phyloP scores from a whole-genome alignment of 2,797 vertebrate genomes.

The Triplophysa yarkandensis region DNA sequence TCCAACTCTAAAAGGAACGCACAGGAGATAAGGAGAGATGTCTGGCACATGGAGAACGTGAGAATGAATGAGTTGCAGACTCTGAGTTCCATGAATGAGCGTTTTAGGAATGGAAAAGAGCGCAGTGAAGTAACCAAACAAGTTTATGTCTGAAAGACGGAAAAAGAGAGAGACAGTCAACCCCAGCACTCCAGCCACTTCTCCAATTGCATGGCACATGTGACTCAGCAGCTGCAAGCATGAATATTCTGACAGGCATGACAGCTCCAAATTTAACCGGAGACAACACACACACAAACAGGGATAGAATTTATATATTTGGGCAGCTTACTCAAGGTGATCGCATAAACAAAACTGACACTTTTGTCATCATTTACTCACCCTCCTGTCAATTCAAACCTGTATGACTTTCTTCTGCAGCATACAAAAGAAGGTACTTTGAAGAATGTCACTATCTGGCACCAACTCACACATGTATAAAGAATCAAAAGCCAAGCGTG shows the following conservation, averaged over 20 bases:
- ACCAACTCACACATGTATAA: no score
- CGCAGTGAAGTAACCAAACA: constrained; percentile 13
- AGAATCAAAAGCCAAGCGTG: neutral
- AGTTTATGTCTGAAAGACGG: constrained; percentile 11
- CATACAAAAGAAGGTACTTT: no score
- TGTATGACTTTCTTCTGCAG: no score
- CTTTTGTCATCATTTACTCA: no score
- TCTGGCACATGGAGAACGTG: constrained; percentile 8
- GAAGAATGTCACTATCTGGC: no score
- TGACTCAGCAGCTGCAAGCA: constrained; percentile 69
- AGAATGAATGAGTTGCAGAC: constrained; percentile 23
- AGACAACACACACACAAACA: constrained; percentile 44
- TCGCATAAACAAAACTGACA: no score
- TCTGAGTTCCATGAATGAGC: constrained; percentile 35
- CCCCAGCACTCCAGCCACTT: constrained; percentile 14
- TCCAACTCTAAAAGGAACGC: neutral
- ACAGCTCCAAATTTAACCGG: constrained; percentile 65
- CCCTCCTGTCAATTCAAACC: no score
- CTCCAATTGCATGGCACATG: constrained; percentile 46
- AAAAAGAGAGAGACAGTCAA: constrained; percentile 7
- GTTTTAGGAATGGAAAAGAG: neutral
- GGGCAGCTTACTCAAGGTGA: neutral
- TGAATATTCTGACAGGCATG: constrained; percentile 78
- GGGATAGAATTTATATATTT: neutral
- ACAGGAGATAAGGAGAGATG: constrained; percentile 10